These are phyloP conservation scores for Cryptus armator DNA, from an alignment of 2,888 invertebrate species.

Conservation along the genomic window DNA sequence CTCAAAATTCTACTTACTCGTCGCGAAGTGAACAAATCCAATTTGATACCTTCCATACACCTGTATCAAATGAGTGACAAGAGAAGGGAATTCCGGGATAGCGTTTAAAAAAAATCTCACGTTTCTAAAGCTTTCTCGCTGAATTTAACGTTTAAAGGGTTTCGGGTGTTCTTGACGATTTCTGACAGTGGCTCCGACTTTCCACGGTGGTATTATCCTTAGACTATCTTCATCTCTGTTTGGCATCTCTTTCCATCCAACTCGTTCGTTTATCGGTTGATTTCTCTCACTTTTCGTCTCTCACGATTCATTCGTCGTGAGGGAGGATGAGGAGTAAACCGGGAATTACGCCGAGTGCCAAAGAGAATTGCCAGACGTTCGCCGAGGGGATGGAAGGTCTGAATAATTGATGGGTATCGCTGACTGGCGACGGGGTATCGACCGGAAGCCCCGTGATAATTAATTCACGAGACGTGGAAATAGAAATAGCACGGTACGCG, in stretches of 20 bases:
- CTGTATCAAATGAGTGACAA: not conserved
- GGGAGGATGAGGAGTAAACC: conserved; percentile 60
- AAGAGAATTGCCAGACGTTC: conserved; percentile 68
- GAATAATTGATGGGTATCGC: conserved; percentile 77
- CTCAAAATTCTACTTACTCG: not conserved
- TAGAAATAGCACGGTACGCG: conserved; percentile 77
- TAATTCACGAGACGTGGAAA: conserved; percentile 81
- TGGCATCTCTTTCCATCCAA: conserved; percentile 2
- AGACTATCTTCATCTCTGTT: conserved; percentile 19
- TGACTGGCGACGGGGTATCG: conserved; percentile 77
- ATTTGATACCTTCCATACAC: not conserved
- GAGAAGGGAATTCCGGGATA: not conserved
- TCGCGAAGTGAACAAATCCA: not conserved
- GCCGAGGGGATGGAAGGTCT: conserved; percentile 66
- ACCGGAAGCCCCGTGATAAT: conserved; percentile 80
- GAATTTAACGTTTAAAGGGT: conserved; percentile 25
- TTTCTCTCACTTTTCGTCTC: conserved; percentile 7
- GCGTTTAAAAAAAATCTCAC: conserved; percentile 16
- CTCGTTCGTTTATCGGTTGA: conserved; percentile 10
- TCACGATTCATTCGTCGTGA: conserved; percentile 48
- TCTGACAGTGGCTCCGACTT: conserved; percentile 6
- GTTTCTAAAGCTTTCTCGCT: conserved; percentile 6
- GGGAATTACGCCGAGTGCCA: conserved; percentile 69
- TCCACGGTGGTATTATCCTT: conserved; percentile 29
- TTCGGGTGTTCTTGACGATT: conserved; percentile 16